Evolutionary conservation across 2,888 invertebrate species (phyloP).

Genomic region (Octodonta nipae): DNA sequence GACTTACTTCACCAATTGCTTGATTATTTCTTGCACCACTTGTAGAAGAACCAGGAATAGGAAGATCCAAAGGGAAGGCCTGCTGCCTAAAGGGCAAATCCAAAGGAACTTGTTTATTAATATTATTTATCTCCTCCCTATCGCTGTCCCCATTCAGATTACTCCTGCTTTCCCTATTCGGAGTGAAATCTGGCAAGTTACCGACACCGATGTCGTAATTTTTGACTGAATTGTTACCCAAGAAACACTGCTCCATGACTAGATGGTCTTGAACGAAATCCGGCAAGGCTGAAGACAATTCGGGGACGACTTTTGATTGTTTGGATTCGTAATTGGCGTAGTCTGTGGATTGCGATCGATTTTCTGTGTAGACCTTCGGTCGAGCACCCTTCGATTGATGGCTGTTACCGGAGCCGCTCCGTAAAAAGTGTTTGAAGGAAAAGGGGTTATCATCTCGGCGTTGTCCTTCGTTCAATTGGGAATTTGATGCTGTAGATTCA

Average conservation of each 20-base stretch:
- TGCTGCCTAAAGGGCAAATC: slow-evolving; percentile 29
- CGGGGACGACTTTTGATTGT: slow-evolving; percentile 35
- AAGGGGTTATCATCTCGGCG: slow-evolving; percentile 59
- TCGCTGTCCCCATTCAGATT: slow-evolving; percentile 3
- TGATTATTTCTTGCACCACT: slow-evolving; percentile 14
- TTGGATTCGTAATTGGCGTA: slow-evolving; percentile 19
- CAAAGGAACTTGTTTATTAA: slow-evolving; percentile 21
- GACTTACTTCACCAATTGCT: slow-evolving; percentile 17
- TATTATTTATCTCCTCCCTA: slow-evolving; percentile 3
- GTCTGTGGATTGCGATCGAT: slow-evolving; percentile 32
- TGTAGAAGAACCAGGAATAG: slow-evolving; percentile 19
- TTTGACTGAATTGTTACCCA: slow-evolving; percentile 41
- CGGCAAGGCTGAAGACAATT: slow-evolving; percentile 56
- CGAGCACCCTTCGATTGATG: slow-evolving; percentile 62
- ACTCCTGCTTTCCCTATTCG: slow-evolving; percentile 13
- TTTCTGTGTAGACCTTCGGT: slow-evolving; percentile 53
- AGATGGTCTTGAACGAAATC: slow-evolving; percentile 85
- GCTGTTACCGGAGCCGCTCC: slow-evolving; percentile 44
- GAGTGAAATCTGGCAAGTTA: slow-evolving; percentile 15
- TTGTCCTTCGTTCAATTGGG: too few relatives aligned
- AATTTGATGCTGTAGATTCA: too few relatives aligned
- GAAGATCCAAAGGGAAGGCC: slow-evolving; percentile 34
- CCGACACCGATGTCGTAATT: slow-evolving; percentile 31
- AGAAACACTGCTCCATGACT: slow-evolving; percentile 53
- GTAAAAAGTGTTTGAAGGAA: slow-evolving; percentile 74